Percentiles rank a stretch among this genome's conserved stretches.
Evolutionary conservation across 2,113 vertebrate species (phyloP).

Genomic region (Laticauda laticaudata): DNA sequence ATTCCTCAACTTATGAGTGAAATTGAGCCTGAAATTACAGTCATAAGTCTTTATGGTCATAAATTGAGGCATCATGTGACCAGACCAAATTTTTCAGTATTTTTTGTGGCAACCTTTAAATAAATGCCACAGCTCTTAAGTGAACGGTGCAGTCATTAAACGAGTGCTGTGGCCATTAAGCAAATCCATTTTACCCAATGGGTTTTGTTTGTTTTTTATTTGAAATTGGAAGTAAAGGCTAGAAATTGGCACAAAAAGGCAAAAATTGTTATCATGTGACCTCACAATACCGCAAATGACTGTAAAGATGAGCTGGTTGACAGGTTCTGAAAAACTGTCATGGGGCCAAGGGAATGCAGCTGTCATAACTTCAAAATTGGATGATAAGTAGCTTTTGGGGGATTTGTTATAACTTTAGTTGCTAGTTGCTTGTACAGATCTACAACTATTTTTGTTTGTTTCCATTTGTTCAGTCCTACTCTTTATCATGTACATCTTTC

Average conservation of each 20-base stretch:
- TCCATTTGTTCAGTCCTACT: neutral
- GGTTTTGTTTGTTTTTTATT: neutral
- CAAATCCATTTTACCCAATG: neutral
- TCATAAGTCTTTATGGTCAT: too few species aligned
- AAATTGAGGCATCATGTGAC: too few species aligned
- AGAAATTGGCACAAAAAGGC: neutral
- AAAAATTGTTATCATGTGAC: neutral
- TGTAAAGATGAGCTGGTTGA: neutral
- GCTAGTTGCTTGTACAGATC: neutral
- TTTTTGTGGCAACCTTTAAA: too few species aligned
- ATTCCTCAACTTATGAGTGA: too few species aligned
- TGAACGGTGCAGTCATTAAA: neutral
- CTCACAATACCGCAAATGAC: neutral
- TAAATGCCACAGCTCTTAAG: too few species aligned
- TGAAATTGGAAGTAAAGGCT: neutral
- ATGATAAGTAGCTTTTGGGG: neutral
- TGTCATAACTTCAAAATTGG: neutral
- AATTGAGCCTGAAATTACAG: too few species aligned
- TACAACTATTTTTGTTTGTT: neutral
- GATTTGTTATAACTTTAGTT: neutral
- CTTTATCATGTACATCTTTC: neutral
- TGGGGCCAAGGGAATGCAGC: neutral
- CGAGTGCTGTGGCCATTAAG: neutral
- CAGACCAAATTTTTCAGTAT: too few species aligned
- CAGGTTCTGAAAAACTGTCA: neutral